Evolutionary conservation across 2,113 vertebrate genomes (phyloP).

Genomic region (Neotoma lepida): DNA sequence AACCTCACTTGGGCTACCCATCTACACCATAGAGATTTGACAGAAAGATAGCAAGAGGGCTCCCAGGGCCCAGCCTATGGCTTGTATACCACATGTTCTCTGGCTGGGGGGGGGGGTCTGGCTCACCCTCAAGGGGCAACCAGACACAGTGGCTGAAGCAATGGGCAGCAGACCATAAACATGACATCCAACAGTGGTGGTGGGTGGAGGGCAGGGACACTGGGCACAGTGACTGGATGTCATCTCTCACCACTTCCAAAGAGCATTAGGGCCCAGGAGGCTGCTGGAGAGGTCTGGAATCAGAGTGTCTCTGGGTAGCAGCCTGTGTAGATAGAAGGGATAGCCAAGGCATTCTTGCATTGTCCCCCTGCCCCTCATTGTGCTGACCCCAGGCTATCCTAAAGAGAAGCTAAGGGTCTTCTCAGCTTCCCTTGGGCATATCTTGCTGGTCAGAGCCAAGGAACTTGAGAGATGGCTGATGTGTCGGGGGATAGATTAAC

Average conservation of each 20-base stretch:
- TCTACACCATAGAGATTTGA: background rate
- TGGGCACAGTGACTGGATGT: accelerated
- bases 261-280: background rate
- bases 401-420: background rate
- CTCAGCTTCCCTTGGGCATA: background rate
- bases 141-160: background rate
- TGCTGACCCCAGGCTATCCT: background rate
- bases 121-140: background rate
- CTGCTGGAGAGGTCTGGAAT: background rate
- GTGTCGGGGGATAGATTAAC: background rate
- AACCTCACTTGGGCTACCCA: background rate
- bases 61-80: background rate
- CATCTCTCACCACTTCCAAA: background rate
- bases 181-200: background rate
- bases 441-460: background rate
- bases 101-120: background rate
- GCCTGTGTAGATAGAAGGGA: background rate
- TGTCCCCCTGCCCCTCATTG: background rate
- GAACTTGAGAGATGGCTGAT: background rate
- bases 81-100: background rate
- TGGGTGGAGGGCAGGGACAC: too few species aligned
- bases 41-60: background rate
- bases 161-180: background rate
- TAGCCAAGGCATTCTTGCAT: background rate
- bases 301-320: background rate